phyloP scores from a whole-genome alignment of 2,113 vertebrate genomes.

The Chauna torquata region DNA sequence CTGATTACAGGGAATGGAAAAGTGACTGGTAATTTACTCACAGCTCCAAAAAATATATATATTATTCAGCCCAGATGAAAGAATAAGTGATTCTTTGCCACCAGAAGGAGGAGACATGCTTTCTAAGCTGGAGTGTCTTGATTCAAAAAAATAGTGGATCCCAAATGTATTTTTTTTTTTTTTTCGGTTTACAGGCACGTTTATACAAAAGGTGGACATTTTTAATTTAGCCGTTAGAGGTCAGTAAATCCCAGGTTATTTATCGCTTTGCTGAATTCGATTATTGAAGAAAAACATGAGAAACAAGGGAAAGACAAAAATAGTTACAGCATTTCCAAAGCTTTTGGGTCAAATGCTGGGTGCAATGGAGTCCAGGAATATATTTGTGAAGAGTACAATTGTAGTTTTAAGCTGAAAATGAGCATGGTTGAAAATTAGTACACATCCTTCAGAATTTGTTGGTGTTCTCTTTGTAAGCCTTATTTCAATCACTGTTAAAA shows the following conservation, averaged over 20 bases:
- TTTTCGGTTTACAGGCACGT: background rate
- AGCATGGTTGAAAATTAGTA: background rate
- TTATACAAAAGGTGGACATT: conserved; percentile 3
- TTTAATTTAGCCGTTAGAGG: conserved; percentile 66
- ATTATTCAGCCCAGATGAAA: background rate
- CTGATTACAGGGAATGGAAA: background rate
- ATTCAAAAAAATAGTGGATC: background rate
- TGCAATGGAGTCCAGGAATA: background rate
- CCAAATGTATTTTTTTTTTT: background rate
- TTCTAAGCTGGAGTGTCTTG: background rate
- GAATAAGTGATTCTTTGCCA: background rate
- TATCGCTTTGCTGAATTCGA: background rate
- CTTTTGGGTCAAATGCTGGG: background rate
- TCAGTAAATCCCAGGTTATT: conserved; percentile 63
- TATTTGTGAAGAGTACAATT: background rate
- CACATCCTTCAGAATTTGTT: background rate
- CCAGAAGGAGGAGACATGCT: background rate
- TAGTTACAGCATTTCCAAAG: background rate
- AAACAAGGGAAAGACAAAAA: background rate
- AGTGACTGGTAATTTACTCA: background rate
- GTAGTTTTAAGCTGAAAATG: background rate
- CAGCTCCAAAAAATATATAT: background rate
- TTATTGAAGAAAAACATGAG: background rate
- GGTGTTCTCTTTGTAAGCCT: background rate
- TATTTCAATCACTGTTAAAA: background rate